Conservation (phyloP, 23 tunicate species). For the Phallusia fumigata region DNA sequence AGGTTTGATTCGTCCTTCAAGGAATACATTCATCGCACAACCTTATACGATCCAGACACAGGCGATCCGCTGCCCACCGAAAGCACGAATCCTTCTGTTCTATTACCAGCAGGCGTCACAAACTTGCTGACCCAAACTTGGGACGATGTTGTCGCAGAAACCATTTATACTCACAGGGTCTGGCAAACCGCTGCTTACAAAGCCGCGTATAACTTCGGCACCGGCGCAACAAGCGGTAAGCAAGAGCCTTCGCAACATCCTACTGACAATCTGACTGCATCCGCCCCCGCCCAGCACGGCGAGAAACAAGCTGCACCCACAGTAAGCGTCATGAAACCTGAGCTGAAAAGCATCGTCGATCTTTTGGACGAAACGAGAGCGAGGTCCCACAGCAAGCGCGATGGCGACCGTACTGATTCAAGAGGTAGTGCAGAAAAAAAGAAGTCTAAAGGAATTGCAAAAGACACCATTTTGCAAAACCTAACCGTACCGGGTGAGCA, state of each 20-base stretch:
- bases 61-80: slow-evolving; percentile 45
- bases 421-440: slow-evolving; percentile 22
- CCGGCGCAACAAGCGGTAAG: slow-evolving; percentile 44
- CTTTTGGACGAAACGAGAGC: slow-evolving; percentile 52
- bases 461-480: slow-evolving; percentile 19
- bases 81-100: slow-evolving; percentile 39
- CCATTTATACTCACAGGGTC: slow-evolving; percentile 54
- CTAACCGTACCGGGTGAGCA: slow-evolving; percentile 15
- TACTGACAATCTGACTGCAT: neutral
- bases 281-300: slow-evolving; percentile 7
- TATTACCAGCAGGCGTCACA: slow-evolving; percentile 55
- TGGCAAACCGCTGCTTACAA: slow-evolving; percentile 82
- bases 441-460: slow-evolving; percentile 17
- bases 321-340: slow-evolving; percentile 6
- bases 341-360: slow-evolving; percentile 70
- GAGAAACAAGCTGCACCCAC: neutral
- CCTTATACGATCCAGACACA: slow-evolving; percentile 45
- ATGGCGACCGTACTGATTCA: slow-evolving; percentile 25
- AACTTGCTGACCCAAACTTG: slow-evolving; percentile 69
- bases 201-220: slow-evolving; percentile 43
- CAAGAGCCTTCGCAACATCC: slow-evolving; percentile 9
- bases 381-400: slow-evolving; percentile 32
- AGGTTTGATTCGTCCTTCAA: slow-evolving; percentile 47
- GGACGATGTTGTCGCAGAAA: slow-evolving; percentile 60
- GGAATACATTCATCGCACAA: slow-evolving; percentile 49